phyloP scores from a whole-genome alignment of 1,140 invertebrate genomes.

The Eurosta solidaginis region DNA sequence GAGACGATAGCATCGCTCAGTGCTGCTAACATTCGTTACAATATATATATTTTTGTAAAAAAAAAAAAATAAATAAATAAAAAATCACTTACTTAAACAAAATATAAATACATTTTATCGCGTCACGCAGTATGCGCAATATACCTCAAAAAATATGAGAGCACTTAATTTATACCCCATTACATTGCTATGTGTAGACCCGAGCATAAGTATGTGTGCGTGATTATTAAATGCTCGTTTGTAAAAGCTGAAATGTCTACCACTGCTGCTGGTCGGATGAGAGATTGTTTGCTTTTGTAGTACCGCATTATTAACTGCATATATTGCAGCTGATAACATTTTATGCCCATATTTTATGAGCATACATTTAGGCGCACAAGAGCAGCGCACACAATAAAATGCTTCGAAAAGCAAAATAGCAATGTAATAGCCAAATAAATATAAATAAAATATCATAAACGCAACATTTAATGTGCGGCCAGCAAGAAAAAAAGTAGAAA shows the following conservation, averaged over 20 bases:
- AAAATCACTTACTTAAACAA: not conserved
- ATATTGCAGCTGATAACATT: conserved; percentile 26
- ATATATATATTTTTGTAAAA: not conserved
- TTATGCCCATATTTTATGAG: conserved; percentile 24
- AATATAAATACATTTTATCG: conserved; percentile 14
- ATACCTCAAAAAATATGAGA: conserved; percentile 22
- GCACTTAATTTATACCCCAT: not conserved
- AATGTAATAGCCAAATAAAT: not conserved
- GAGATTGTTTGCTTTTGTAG: not conserved
- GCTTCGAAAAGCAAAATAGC: not conserved
- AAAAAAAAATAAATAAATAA: not conserved
- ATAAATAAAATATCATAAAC: not conserved
- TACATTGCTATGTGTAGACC: too few species aligned
- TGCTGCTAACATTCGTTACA: too few species aligned
- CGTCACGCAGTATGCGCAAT: conserved; percentile 1
- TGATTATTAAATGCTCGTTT: too few species aligned
- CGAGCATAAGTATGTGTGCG: too few species aligned
- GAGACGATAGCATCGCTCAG: too few species aligned
- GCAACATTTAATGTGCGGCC: conserved; percentile 22
- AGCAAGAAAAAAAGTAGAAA: not conserved
- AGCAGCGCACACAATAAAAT: conserved; percentile 3
- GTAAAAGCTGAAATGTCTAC: too few species aligned
- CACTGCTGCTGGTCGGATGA: too few species aligned
- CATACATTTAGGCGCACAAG: conserved; percentile 13
- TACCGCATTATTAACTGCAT: conserved; percentile 11